Base-by-base conservation (phyloP, 2,888 invertebrate genomes). In the Lissonota sp. region DNA sequence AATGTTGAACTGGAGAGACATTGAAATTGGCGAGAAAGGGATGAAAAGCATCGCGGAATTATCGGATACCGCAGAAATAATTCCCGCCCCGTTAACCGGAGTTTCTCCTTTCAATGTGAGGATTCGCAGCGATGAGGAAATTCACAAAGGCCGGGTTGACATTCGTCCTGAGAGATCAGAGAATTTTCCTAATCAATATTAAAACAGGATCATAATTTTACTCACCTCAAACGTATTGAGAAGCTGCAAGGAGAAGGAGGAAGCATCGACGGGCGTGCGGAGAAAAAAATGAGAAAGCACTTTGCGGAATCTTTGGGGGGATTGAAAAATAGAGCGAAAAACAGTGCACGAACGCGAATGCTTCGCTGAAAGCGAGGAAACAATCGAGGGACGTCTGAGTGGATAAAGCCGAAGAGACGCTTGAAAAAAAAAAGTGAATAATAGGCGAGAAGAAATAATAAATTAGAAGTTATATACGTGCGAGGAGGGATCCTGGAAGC, bases 61-160 rank as follows among this genome's bases (percentile, higher is more conserved):
- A 74, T 82, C 79, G 82, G 82, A 82, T 67, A 79, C 82, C 78
- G 78, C 75, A 49, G 71, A 3, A 26, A 26, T 26, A 26, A 26
- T 26, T 26, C 26, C 26, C 37, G 39, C 40, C 44, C 16, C 37
- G 6, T 63, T 71, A 62, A 57, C 40, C 44, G 57, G 42, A 26
- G 53, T 46, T n/a, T 42, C n/a, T 82, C 39, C 44, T 75, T n/a
- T 14, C 40, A 6, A 75, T 39, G 37, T 37, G n/a, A 69, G 55
- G 62, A 39, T 46, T 44, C 67, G 62, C 44, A 51, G 62, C 49
- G 58, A 67, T 67, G 79, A 12, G 49, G 62, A 78, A 62, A 49
- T 71, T 71, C 57, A 73, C 55, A 51, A 64, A 55, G 60, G 12
- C 53, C 40, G 62, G 67, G 67, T 66, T 71, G 74, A 60, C 70